Percentiles rank a stretch among this genome's conserved stretches.
Evolutionary conservation across 2,888 invertebrate species (phyloP).

Genomic region (Nezara viridula): DNA sequence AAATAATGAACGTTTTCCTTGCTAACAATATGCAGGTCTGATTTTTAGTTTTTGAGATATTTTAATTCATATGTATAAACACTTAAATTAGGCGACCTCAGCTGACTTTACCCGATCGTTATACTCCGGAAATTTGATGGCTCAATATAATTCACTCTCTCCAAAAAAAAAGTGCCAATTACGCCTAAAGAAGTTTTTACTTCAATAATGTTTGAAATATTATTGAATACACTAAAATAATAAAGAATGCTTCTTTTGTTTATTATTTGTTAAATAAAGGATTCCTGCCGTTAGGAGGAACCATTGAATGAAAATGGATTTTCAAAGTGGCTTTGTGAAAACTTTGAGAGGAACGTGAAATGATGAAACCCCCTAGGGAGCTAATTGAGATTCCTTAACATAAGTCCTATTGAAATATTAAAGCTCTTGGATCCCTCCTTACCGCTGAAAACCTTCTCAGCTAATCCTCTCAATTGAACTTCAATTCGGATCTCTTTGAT

Average conservation of each 20-base stretch:
- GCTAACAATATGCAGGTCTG: no score
- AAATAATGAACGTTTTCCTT: no score
- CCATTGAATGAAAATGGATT: not conserved
- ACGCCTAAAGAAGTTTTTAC: no score
- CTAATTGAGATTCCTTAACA: slow-evolving; percentile 9
- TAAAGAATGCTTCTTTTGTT: not conserved
- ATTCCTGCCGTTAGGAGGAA: not conserved
- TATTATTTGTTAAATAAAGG: not conserved
- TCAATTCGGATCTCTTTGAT: not conserved
- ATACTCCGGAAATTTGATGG: no score
- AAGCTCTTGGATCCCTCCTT: not conserved
- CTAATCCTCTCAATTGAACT: not conserved
- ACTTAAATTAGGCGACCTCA: no score
- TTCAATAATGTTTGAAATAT: no score
- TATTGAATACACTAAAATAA: not conserved
- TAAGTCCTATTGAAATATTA: slow-evolving; percentile 35
- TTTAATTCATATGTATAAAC: no score
- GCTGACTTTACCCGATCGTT: no score
- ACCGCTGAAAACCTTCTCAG: not conserved
- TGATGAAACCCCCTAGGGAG: not conserved
- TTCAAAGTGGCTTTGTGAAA: slow-evolving; percentile 3
- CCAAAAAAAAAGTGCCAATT: no score
- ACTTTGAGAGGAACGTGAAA: not conserved
- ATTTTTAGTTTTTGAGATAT: no score
- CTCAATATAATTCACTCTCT: no score